Percentiles rank a stretch among this genome's conserved stretches.
Conservation (phyloP, 2,888 invertebrate species). For the Netelia fuscicornis region DNA sequence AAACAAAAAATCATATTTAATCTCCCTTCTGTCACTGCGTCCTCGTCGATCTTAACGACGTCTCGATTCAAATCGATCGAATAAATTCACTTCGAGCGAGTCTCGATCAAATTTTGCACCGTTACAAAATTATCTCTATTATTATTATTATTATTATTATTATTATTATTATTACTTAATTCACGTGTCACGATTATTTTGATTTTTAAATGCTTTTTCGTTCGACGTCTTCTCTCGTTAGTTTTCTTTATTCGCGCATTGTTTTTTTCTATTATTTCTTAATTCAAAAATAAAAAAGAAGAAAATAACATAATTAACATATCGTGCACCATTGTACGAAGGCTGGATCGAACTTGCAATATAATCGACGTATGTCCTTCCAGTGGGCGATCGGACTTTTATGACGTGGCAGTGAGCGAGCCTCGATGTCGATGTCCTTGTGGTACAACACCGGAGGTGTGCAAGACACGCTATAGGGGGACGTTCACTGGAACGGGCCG, state of each 20-base stretch:
- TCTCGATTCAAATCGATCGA: too few species aligned
- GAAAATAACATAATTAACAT: background rate
- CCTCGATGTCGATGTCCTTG: slow-evolving; percentile 67
- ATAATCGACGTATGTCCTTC: slow-evolving; percentile 52
- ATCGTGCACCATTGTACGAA: slow-evolving; percentile 46
- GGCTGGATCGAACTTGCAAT: slow-evolving; percentile 56
- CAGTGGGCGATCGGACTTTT: slow-evolving; percentile 17
- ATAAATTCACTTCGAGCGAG: background rate
- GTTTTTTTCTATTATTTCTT: background rate
- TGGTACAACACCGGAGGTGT: slow-evolving; percentile 49
- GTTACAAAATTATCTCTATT: background rate
- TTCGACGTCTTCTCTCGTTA: background rate
- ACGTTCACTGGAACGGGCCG: slow-evolving; percentile 65
- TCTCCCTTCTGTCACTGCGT: background rate
- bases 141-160: background rate
- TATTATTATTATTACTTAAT: background rate
- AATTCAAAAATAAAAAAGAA: background rate
- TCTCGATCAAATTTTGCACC: background rate
- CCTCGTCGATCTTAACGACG: background rate
- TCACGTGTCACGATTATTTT: slow-evolving; percentile 1
- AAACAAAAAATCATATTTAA: background rate
- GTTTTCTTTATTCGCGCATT: background rate
- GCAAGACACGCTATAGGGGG: slow-evolving; percentile 44
- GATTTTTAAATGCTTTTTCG: background rate
- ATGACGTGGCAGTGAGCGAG: slow-evolving; percentile 66